phyloP scores from a whole-genome alignment of 2,113 vertebrate genomes.

The Amphilophus citrinellus region DNA sequence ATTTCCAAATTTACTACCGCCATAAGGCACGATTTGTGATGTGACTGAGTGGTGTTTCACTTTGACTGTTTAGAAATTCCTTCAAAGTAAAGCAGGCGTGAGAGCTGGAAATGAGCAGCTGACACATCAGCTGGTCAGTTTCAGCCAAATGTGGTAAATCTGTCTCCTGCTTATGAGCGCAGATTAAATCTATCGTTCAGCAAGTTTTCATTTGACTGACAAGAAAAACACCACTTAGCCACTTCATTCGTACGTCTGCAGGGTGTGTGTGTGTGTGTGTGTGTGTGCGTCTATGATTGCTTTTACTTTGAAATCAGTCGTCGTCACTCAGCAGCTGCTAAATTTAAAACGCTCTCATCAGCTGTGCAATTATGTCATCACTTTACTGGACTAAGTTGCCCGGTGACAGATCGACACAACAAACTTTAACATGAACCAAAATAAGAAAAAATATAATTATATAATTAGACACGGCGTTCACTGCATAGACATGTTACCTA shows the following conservation, averaged over 20 bases:
- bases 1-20: slow-evolving; percentile 34
- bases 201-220: rapidly evolving
- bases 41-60: slow-evolving; percentile 13
- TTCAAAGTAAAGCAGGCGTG: not conserved
- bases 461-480: not conserved
- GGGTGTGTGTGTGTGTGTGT: not conserved
- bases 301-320: slow-evolving; percentile 11
- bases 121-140: not conserved
- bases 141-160: not conserved
- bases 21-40: slow-evolving; percentile 20
- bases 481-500: not conserved
- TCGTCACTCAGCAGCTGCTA: slow-evolving; percentile 27
- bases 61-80: not conserved
- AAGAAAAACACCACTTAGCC: not conserved
- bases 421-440: not conserved
- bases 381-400: slow-evolving; percentile 33
- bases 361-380: slow-evolving; percentile 40
- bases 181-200: not conserved
- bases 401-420: slow-evolving; percentile 13
- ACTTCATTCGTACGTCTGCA: not conserved
- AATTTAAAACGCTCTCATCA: slow-evolving; percentile 37
- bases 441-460: not conserved
- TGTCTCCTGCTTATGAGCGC: not conserved
- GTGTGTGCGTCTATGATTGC: not conserved
- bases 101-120: not conserved